Conservation (phyloP, 2,888 invertebrate species). For the Noctua janthe region DNA sequence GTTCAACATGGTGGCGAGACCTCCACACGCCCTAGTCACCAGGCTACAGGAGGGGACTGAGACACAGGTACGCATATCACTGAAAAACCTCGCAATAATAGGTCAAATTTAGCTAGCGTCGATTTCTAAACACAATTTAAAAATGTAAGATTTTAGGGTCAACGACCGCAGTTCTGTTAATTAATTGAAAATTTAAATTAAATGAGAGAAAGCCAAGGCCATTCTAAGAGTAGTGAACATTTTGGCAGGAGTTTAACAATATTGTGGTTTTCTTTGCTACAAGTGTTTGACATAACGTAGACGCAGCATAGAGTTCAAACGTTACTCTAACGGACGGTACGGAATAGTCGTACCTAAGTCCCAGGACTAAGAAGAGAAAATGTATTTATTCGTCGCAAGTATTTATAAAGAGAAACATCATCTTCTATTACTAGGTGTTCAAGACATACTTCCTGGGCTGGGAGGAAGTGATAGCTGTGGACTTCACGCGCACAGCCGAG, state of each 20-base stretch:
- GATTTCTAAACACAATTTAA: not conserved
- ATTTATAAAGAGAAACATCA: not conserved
- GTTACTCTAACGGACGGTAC: not conserved
- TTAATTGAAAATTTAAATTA: not conserved
- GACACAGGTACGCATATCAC: constrained; percentile 91
- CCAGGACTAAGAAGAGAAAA: not conserved
- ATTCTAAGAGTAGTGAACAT: not conserved
- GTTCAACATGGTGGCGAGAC: constrained; percentile 97
- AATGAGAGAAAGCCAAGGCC: not conserved
- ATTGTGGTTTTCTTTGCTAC: not conserved
- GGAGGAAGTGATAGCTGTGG: constrained; percentile 99
- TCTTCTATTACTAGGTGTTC: constrained; percentile 92
- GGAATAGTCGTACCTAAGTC: not conserved
- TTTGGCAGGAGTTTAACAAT: not conserved
- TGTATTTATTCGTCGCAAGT: not conserved
- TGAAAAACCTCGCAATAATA: not conserved
- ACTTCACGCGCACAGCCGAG: constrained; percentile 99
- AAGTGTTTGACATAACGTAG: not conserved
- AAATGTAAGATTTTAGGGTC: not conserved
- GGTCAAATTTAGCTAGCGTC: not conserved
- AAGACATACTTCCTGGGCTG: constrained; percentile 99
- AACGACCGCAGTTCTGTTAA: not conserved
- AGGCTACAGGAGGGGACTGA: constrained; percentile 98
- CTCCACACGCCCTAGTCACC: constrained; percentile 96
- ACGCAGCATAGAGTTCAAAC: not conserved